A percentile compares a stretch with the other conserved stretches of the same genome.
These are phyloP conservation scores for Nasonia vitripennis DNA, from an alignment of 1,140 invertebrate species.

Conservation along the genomic window DNA sequence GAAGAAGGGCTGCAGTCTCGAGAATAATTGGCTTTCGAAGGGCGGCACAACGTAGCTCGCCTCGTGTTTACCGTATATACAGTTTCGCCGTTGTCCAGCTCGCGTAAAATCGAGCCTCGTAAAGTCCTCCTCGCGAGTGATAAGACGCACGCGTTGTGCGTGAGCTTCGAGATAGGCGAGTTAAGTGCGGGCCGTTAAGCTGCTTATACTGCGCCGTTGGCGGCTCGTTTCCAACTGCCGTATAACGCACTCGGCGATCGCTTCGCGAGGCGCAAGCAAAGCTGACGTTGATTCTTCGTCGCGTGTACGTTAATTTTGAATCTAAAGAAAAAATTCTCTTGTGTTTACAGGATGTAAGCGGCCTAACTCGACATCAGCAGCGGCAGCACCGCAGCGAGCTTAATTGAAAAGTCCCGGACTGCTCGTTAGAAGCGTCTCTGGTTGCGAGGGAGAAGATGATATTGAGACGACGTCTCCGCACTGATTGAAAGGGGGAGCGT, in stretches of 20 bases:
- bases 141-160: slow-evolving; percentile 13
- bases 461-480: slow-evolving; percentile 59
- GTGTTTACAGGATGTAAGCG: background rate
- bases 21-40: background rate
- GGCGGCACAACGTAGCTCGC: background rate
- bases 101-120: background rate
- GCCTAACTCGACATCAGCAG: background rate
- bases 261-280: background rate
- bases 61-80: no score
- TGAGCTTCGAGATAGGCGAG: background rate
- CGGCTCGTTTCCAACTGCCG: background rate
- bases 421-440: slow-evolving; percentile 14
- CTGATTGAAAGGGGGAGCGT: slow-evolving; percentile 57
- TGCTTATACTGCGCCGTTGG: slow-evolving; percentile 6
- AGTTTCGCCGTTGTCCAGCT: background rate
- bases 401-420: slow-evolving; percentile 48
- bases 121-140: background rate
- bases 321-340: background rate
- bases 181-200: slow-evolving; percentile 13
- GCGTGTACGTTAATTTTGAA: no score
- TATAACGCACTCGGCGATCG: background rate
- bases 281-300: background rate
- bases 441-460: slow-evolving; percentile 64
- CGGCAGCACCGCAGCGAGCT: background rate
- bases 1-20: background rate